Base-by-base conservation (phyloP, 2,888 invertebrate species). In the Sisyra nigra region DNA sequence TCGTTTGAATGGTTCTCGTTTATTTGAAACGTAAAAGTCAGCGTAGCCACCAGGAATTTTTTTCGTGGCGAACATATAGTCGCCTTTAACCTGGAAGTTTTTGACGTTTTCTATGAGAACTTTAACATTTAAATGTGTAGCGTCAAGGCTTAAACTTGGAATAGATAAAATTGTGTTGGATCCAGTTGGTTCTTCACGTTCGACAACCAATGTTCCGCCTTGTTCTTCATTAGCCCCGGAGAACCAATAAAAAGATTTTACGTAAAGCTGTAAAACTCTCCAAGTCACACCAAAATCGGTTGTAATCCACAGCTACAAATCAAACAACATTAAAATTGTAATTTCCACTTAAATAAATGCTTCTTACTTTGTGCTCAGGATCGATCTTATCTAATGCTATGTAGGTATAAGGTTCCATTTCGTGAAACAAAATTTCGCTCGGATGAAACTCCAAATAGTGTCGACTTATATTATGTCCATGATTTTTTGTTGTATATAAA, bases 61-160 rank as follows among this genome's bases (percentile, higher is more conserved):
- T 55, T 75, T 78, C 0, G 84, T 82, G 1, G 80, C 86, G 62
- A 92, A 89, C 74, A 88, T 77, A 59, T 80, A 91, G 53, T 86
- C 83, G 11, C 80, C 84, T 55, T 78, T 80, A 29, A 87, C 72
- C 56, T 82, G 80, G 60, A 91, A 86, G 57, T 89, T 86, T 54
- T 80, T 76, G 2, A 86, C 81, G 50, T 79, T 72, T 13, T 70
- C 68, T 38, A 82, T 72, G 19, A 83, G 58, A 2, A 68, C 61
- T 37, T 37, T 24, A 24, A 24, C 24, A 40, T 62, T 58, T 6
- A 67, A 53, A 14, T 38, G 18, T 7, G 29, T 57, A 53, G 19
- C 52, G 49, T 34, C 46, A 44, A 19, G 47, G 8, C 29, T 37
- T 17, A 31, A 18, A 37, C 32, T 32, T 4, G 38, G 37, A 10